A percentile compares a stretch with the other conserved stretches of the same genome.
Evolutionary conservation across 2,888 invertebrate species (phyloP).

Genomic region (Lasioglossum morio): DNA sequence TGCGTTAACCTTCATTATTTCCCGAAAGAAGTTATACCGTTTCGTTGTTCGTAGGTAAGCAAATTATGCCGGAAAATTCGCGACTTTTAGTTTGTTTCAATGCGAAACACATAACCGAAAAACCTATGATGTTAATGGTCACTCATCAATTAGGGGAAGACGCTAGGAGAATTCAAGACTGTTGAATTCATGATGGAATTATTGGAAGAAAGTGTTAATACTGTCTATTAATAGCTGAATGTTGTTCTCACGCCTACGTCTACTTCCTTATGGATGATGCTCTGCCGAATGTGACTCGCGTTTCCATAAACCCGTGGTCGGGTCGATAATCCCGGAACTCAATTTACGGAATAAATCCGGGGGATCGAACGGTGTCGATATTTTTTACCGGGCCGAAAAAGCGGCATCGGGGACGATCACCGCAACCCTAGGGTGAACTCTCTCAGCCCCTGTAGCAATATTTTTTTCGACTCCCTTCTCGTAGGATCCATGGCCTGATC

Average conservation of each 20-base stretch:
- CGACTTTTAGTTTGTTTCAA: too few relatives aligned
- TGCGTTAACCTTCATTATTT: too few relatives aligned
- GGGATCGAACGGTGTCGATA: slow-evolving; percentile 9
- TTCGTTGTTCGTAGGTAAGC: too few relatives aligned
- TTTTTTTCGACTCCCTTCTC: slow-evolving; percentile 59
- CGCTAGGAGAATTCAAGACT: too few relatives aligned
- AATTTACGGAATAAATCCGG: slow-evolving; percentile 30
- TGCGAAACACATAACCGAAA: too few relatives aligned
- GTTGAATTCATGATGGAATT: too few relatives aligned
- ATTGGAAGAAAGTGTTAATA: background rate
- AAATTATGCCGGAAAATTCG: too few relatives aligned
- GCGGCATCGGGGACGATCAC: slow-evolving; percentile 39
- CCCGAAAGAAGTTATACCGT: too few relatives aligned
- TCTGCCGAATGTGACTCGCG: background rate
- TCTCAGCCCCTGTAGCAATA: slow-evolving; percentile 61
- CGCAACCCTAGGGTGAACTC: slow-evolving; percentile 42
- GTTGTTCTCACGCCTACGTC: background rate
- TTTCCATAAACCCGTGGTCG: background rate
- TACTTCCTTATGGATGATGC: background rate
- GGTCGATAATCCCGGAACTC: background rate
- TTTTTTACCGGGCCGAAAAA: background rate
- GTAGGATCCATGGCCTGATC: slow-evolving; percentile 46
- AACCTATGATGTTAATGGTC: too few relatives aligned
- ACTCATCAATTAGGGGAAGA: too few relatives aligned
- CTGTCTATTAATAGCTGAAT: background rate